A percentile compares a stretch with the other conserved stretches of the same genome.
Evolutionary conservation across 2,888 invertebrate species (phyloP).

Genomic region (Polyommatus iphigenia): DNA sequence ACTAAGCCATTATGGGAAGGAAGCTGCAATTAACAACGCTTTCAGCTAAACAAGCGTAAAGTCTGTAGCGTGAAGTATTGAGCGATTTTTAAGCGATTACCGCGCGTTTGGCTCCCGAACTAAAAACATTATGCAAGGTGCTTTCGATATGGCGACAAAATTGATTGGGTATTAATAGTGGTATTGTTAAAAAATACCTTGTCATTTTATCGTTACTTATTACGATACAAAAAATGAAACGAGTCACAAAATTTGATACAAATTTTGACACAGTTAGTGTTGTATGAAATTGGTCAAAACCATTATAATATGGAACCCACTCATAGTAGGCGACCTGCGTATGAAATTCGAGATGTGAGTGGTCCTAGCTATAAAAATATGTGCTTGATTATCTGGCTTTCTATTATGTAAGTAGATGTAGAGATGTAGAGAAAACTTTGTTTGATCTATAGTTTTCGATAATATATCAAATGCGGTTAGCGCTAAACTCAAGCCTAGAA

Average conservation of each 20-base stretch:
- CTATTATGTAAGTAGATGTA: too few relatives aligned
- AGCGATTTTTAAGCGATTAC: conserved; percentile 25
- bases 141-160: not conserved
- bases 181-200: not conserved
- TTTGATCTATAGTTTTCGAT: too few relatives aligned
- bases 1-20: conserved; percentile 6
- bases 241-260: not conserved
- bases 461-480: too few relatives aligned
- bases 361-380: too few relatives aligned
- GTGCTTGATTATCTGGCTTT: too few relatives aligned
- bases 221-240: not conserved
- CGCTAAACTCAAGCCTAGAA: not conserved
- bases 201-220: not conserved
- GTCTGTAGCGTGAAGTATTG: conserved; percentile 25
- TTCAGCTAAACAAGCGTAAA: conserved; percentile 29
- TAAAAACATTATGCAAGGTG: conserved; percentile 19
- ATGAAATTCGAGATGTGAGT: too few relatives aligned
- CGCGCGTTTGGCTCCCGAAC: conserved; percentile 15
- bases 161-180: not conserved
- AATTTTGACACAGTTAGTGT: not conserved
- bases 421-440: too few relatives aligned
- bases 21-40: conserved; percentile 24
- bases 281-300: too few relatives aligned
- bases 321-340: too few relatives aligned
- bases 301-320: too few relatives aligned